A percentile compares a stretch with the other conserved stretches of the same genome.
Conservation (phyloP, 2,797 vertebrate species). For the Catharus ustulatus region DNA sequence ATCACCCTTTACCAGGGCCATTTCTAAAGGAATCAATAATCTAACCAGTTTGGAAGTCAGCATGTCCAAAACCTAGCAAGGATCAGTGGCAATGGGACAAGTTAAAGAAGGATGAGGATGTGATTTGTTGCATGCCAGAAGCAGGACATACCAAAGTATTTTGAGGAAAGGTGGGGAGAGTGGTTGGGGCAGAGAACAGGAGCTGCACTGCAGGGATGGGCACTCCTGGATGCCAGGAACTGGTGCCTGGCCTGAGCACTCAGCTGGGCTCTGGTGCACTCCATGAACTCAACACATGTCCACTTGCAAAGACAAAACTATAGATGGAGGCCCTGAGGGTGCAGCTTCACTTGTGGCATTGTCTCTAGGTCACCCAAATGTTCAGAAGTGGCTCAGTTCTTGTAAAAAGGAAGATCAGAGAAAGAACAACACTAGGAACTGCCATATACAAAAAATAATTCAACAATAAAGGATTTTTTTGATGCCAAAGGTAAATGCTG, state of each 20-base stretch:
- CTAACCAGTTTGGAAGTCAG: neutral
- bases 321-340: neutral
- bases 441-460: neutral
- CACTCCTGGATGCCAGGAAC: neutral
- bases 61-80: neutral
- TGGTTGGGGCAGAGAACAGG: neutral
- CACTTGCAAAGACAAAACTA: neutral
- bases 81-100: neutral
- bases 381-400: neutral
- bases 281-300: rapidly evolving
- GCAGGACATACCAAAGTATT: neutral
- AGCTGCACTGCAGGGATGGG: neutral
- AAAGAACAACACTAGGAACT: neutral
- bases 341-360: neutral
- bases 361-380: neutral
- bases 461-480: neutral
- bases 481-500: neutral
- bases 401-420: neutral
- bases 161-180: neutral
- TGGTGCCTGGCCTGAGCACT: neutral
- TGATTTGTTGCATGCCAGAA: neutral
- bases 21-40: neutral
- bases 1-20: neutral
- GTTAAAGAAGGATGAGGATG: neutral
- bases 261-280: neutral